Evolutionary conservation across 2,888 invertebrate species (phyloP).

Genomic region (Stenchaetothrips biformis): DNA sequence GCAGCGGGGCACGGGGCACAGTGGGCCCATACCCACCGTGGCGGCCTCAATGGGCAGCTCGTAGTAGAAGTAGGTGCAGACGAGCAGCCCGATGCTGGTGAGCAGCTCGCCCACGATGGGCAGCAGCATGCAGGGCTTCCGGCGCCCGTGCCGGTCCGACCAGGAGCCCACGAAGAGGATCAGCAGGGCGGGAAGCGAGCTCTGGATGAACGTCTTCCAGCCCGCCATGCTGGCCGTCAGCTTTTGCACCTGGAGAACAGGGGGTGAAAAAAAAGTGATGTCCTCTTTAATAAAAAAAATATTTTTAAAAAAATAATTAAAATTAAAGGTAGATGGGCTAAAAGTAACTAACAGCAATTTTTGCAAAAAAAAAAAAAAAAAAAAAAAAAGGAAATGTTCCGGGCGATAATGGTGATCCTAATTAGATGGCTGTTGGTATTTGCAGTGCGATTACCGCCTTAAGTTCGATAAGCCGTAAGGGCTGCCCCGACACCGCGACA

Average conservation of each 20-base stretch:
- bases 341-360: no score
- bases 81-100: slow-evolving; percentile 50
- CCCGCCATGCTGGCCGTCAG: slow-evolving; percentile 50
- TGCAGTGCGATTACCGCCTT: no score
- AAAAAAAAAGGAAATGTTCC: no score
- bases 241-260: slow-evolving; percentile 42
- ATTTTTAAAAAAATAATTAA: no score
- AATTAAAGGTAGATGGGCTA: no score
- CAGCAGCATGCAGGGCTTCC: slow-evolving; percentile 55
- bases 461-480: no score
- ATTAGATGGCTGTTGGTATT: no score
- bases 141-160: slow-evolving; percentile 55
- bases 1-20: no score
- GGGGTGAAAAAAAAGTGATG: slow-evolving; percentile 42
- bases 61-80: slow-evolving; percentile 53
- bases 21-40: no score
- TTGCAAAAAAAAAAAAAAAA: not conserved
- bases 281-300: no score
- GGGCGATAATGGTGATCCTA: no score
- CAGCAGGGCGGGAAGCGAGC: slow-evolving; percentile 52
- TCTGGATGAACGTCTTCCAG: slow-evolving; percentile 54
- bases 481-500: no score
- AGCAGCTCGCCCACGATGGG: slow-evolving; percentile 54
- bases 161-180: slow-evolving; percentile 57
- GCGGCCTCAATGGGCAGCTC: slow-evolving; percentile 53